Evolutionary conservation across 2,888 invertebrate species (phyloP), one percentile per base, ranked within the genome.

Genomic region (Gastracanthus pulcherrimus): DNA sequence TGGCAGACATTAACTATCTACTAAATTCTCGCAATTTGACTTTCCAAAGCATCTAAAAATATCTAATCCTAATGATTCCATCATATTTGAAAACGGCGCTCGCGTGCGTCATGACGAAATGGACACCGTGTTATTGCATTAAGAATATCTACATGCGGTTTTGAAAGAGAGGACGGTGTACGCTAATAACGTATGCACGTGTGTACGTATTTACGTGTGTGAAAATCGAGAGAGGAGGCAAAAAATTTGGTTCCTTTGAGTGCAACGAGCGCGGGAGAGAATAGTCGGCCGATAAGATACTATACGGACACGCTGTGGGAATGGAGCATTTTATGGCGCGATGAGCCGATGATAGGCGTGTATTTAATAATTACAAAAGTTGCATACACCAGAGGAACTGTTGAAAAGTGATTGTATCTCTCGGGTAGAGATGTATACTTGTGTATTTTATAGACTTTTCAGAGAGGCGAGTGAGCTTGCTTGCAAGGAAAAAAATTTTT

Each of bases 301-400:
- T n/a, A 45, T 38, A 7, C 38, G 13, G 7, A 5, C n/a, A 16
- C 19, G 19, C 11, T n/a, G 51, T 55, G 70, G 55, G 55, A 70
- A 70, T n/a, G 45, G 31, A 67, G 16, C 16, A 45, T 58, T 58
- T 48, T 29, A 3, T 41, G 5, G 38, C 23, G 13, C 45, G 74
- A 74, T 41, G 36, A 71, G 29, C 2, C 41, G 74, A 45, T 45
- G 62, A 74, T 72, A 36, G 23, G 16, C 19, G 70, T 38, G 51
- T 70, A 5, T 16, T 67, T 70, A 55, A 70, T 70, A 70, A 70
- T 70, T 70, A 16, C 70, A 70, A 72, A 72, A 72, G 72, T 60
- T 72, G 58, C 72, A 58, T 31, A 34, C 16, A 29, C 19, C 64
- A 11, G 26, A 69, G 69, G 29, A 29, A 29, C 45, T 64, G 45